These are phyloP conservation scores for Micromesistius poutassou DNA, from an alignment of 2,797 vertebrate genomes.

Conservation along the genomic window DNA sequence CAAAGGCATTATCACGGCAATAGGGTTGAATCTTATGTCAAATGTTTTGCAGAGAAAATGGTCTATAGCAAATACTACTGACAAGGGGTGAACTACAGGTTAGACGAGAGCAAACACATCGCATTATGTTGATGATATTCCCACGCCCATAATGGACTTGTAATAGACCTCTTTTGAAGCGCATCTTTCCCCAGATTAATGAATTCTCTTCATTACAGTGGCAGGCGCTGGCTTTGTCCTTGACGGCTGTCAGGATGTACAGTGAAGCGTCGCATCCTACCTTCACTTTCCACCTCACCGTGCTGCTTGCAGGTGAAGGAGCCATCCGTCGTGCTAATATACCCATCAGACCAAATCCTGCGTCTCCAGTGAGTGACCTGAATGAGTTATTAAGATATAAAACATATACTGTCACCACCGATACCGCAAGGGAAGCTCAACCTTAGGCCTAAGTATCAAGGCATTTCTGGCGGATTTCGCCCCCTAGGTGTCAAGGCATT, in stretches of 20 bases:
- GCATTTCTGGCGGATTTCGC: neutral
- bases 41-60: neutral
- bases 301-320: neutral
- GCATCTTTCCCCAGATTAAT: neutral
- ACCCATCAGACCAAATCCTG: neutral
- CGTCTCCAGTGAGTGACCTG: constrained; percentile 1
- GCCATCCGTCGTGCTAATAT: neutral
- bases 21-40: neutral
- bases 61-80: neutral
- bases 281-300: neutral
- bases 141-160: neutral
- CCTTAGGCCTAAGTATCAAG: neutral
- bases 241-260: neutral
- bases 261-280: neutral
- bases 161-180: neutral
- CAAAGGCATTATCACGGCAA: neutral
- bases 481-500: no score
- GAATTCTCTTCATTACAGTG: neutral
- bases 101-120: neutral
- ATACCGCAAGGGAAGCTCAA: neutral
- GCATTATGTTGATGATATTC: neutral
- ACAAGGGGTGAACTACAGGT: neutral
- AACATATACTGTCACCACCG: neutral
- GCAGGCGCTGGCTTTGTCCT: neutral
- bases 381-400: neutral